phyloP scores from a whole-genome alignment of 2,113 vertebrate genomes.

The Pygoscelis adeliae region DNA sequence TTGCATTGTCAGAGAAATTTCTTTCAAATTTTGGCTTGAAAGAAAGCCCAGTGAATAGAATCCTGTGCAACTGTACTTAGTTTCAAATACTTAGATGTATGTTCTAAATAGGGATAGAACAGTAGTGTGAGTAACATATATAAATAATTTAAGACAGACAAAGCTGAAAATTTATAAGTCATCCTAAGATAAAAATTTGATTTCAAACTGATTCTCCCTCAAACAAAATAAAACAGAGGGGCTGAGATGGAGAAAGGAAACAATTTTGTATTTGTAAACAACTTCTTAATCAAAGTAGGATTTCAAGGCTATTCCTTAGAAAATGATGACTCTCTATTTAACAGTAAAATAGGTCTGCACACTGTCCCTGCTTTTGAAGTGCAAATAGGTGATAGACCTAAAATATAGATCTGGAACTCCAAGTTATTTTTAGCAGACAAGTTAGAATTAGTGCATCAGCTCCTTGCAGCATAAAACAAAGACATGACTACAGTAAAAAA shows the following conservation, averaged over 20 bases:
- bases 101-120: not conserved
- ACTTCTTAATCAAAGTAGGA: not conserved
- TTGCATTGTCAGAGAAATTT: not conserved
- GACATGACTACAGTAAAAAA: not conserved
- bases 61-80: not conserved
- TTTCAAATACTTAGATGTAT: not conserved
- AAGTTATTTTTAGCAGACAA: slow-evolving; percentile 21
- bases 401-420: not conserved
- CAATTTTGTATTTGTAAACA: not conserved
- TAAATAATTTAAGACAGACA: not conserved
- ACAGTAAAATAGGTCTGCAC: slow-evolving; percentile 1
- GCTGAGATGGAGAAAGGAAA: not conserved
- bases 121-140: not conserved
- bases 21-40: not conserved
- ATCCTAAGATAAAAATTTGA: not conserved
- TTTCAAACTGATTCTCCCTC: not conserved
- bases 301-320: not conserved
- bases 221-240: not conserved
- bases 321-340: not conserved
- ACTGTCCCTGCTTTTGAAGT: slow-evolving; percentile 50
- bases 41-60: not conserved
- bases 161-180: not conserved
- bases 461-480: not conserved
- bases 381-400: slow-evolving; percentile 33
- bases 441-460: not conserved